Evolutionary conservation across 2,888 invertebrate genomes (phyloP), one percentile per base, ranked within the genome.

Genomic region (Adelognathus sp.): DNA sequence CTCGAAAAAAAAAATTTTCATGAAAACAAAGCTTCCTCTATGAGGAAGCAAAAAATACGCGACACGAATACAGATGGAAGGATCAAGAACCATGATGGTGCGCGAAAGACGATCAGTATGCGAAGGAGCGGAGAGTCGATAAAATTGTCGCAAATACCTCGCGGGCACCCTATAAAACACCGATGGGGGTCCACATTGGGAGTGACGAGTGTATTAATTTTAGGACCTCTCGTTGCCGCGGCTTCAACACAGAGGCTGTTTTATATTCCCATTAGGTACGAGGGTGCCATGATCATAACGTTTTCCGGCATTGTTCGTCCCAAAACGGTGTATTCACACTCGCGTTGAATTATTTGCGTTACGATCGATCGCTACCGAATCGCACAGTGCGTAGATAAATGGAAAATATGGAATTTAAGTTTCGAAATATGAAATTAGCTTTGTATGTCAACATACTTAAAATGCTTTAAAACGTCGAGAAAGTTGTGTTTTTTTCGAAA

Each of bases 191-290:
- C 52, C 27, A 11, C 33, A 64, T 54, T 52, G 64, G 16, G 11
- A 52, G 21, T 52, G 50, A 52, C 54, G 27, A 52, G 29, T 41
- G 29, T 24, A 52, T 64, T 54, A 72, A 52, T 64, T 72, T 64
- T 41, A 64, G 54, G 52, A 5, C 29, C 21, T 9, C 36, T 21
- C n/a, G 46, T 39, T 21, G 14, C 21, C 5, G 29, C 44, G 44
- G 6, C 46, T 33, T 44, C 44, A 21, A 7, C 29, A 9, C 27
- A 1, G 9, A 2, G 33, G 61, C 44, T 61, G 27, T 6, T 64
- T 64, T 46, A 50, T 46, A 50, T 64, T 64, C 63, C 46, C 18
- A 16, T 33, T 31, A 31, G n/a, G 21, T 18, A 50, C 3, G 2
- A 21, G 36, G 21, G 7, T 7, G 16, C 24, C 29, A 16, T 31